Evolutionary conservation across 2,797 vertebrate genomes (phyloP), one percentile per base, ranked within the genome.

Genomic region (Sciurus carolinensis): DNA sequence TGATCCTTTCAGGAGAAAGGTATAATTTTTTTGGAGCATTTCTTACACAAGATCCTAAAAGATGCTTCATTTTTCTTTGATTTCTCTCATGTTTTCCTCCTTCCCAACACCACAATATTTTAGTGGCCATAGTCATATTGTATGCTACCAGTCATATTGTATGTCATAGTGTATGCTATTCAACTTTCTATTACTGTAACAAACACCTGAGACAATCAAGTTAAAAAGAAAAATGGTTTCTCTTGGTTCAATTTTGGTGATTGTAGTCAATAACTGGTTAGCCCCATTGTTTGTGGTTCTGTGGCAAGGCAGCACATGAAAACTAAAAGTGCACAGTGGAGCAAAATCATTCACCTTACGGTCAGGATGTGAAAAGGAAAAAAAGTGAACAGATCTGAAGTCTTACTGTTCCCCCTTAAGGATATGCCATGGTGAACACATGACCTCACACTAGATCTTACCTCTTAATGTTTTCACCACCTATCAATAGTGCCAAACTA

Each of bases 1-100:
- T 96, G 42, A 80, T 79, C 89, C 67, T 87, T 92, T 0, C 6
- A 33, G 28, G 66, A 90, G 92, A 87, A 44, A 91, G 57, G 8
- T 66, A 1, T 71, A 73, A 83, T 54, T 30, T 66, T 89, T 82
- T 88, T 89, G 15, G 81, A 17, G 5, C 20, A 87, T 79, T 96
- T 44, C 8, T 92, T 44, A 71, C 11, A 52, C 33, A 91, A 10
- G 7, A 47, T 73, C 17, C 79, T 91, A 26, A 64, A 69, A 91
- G 69, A 12, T 7, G 0, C 66, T 62, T 44, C 11, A 1, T 18
- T 67, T 64, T 67, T 47, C 22, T 79, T 57, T 75, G 20, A n/a
- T 84, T 84, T 92, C 93, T 85, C 18, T 93, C 10, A 36, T 87
- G 52, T 59, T 77, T 57, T 57, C 7, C 1, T 4, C 7, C 0